Conservation (phyloP, 2,113 vertebrate species). For the Monarcha castaneiventris region DNA sequence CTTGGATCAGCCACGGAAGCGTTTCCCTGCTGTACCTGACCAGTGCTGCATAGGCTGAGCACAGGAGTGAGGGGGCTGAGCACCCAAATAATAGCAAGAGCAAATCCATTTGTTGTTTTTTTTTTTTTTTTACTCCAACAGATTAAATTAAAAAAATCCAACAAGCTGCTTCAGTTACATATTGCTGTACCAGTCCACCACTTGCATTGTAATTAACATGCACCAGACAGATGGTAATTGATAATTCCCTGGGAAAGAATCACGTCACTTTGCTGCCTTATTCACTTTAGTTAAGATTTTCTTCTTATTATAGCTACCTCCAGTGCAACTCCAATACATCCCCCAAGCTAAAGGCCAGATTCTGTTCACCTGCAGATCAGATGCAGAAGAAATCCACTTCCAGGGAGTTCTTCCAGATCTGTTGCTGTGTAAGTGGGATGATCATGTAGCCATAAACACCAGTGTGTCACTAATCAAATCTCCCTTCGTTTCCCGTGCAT, state of each 20-base stretch:
- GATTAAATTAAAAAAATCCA: background rate
- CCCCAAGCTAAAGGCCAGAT: background rate
- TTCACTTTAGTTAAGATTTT: background rate
- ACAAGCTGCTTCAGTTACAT: background rate
- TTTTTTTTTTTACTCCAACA: background rate
- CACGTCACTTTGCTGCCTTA: background rate
- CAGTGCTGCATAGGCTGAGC: background rate
- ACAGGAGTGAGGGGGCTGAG: background rate
- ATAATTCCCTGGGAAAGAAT: background rate
- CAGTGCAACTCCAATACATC: background rate
- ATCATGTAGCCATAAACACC: background rate
- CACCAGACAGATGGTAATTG: background rate
- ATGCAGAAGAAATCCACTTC: conserved; percentile 8
- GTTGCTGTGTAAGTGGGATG: background rate
- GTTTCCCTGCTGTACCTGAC: background rate
- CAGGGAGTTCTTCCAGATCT: conserved; percentile 22
- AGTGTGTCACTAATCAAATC: background rate
- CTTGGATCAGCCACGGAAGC: background rate
- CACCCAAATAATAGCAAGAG: background rate
- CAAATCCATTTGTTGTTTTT: background rate
- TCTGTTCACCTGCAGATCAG: background rate
- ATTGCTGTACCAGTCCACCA: background rate
- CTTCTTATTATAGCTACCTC: background rate
- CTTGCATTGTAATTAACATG: background rate
- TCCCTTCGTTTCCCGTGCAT: background rate